A percentile compares a stretch with the other conserved stretches of the same genome.
Conservation (phyloP, 2,888 invertebrate genomes). For the Gibbula magus region DNA sequence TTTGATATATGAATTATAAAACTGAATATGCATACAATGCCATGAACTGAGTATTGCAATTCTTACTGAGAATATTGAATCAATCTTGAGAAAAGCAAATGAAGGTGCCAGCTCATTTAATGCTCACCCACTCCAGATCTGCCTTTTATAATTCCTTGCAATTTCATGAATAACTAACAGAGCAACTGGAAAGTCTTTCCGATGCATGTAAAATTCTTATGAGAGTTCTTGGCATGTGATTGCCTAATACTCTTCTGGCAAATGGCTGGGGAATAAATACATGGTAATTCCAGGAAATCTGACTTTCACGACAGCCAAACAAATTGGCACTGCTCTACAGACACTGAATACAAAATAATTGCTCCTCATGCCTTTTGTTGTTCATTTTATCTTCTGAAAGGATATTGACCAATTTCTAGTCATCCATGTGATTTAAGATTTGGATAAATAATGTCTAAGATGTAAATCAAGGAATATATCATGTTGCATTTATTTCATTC, state of each 20-base stretch:
- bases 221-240: neutral
- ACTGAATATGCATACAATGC: no score
- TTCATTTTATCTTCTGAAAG: neutral
- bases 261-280: neutral
- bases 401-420: no score
- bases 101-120: neutral
- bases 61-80: no score
- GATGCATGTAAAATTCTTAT: neutral
- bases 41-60: no score
- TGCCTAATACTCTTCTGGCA: neutral
- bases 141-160: neutral
- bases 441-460: no score
- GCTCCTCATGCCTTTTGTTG: neutral
- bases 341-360: conserved; percentile 19
- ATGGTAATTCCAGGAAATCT: neutral
- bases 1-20: no score
- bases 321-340: neutral
- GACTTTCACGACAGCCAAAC: neutral
- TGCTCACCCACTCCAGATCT: neutral
- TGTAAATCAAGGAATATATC: no score
- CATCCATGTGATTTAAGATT: no score
- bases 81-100: no score
- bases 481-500: no score
- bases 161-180: conserved; percentile 21
- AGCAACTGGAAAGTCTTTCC: neutral